Percentiles rank a stretch among this genome's conserved stretches.
Conservation (phyloP, 2,797 vertebrate species). For the Intellagama lesueurii region DNA sequence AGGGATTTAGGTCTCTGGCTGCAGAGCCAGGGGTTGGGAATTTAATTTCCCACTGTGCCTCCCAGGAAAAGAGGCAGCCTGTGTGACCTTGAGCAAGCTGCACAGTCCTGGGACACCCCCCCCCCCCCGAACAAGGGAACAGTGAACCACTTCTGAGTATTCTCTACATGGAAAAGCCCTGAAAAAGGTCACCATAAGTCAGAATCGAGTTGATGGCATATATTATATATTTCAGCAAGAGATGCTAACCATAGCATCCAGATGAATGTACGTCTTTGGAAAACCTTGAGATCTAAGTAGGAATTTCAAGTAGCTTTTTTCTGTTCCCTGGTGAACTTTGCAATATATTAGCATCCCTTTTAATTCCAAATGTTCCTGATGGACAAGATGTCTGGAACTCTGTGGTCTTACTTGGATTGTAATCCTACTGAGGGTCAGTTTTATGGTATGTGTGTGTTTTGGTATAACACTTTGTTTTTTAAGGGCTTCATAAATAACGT, state of each 20-base stretch:
- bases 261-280: background rate
- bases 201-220: too few species aligned
- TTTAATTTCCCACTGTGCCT: too few species aligned
- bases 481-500: background rate
- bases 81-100: too few species aligned
- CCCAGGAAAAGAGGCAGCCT: too few species aligned
- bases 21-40: too few species aligned
- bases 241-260: background rate
- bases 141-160: too few species aligned
- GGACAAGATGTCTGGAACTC: background rate
- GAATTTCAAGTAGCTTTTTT: background rate
- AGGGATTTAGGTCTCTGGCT: too few species aligned
- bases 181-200: too few species aligned
- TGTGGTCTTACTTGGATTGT: background rate
- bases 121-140: too few species aligned
- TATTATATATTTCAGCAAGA: too few species aligned
- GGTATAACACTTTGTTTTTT: background rate
- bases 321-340: fast-evolving
- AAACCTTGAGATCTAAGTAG: background rate
- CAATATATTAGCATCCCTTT: background rate
- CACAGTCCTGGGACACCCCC: too few species aligned
- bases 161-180: too few species aligned
- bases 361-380: conserved; percentile 9
- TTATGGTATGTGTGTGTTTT: background rate
- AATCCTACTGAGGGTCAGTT: background rate